Evolutionary conservation across 2,797 vertebrate species (phyloP), one percentile per base, ranked within the genome.

Genomic region (Buceros bicornis): DNA sequence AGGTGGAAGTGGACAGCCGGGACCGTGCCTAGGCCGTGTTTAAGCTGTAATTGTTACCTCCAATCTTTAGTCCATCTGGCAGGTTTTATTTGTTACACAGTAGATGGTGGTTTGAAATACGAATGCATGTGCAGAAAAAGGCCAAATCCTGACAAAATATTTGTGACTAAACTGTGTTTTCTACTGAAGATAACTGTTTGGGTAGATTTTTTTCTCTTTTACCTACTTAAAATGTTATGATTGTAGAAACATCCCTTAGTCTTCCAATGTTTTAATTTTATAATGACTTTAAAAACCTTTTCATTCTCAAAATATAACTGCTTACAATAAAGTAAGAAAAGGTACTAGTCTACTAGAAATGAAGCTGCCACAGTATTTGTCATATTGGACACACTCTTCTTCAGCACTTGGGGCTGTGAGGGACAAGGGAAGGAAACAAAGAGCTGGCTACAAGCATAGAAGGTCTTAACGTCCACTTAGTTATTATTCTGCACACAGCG

Each of bases 41-140:
- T 81, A 94, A 95, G 93, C 33, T 89, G 73, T 83, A 95, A 96
- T 88, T 87, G 95, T 94, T 93, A 43, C 69, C 47, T 90, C 51
- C 66, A 84, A 79, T 87, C 56, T 92, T 91, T 58, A 69, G 65
- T 86, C 94, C 82, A 91, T 93, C 94, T 95, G 96, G 80, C 47
- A 76, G 70, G 40, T 65, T 95, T 93, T 87, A 66, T 82, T 91
- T 65, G 33, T 82, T 81, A 51, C 69, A 87, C 25, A 69, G 29
- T 86, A 47, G 35, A 65, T 16, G n/a, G 40, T 42, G 25, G 25
- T 43, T 89, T 89, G 62, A 93, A 65, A 81, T 81, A 74, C 37
- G 61, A 81, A 45, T 69, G 10, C n/a, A 4, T 40, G 51, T 37
- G 28, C 31, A 73, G 13, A 66, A 73, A 86, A 72, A 82, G 5